Percentiles rank a stretch among this genome's conserved stretches.
These are phyloP conservation scores for Heterohyrax brucei DNA, from an alignment of 2,797 vertebrate species.

Conservation along the genomic window DNA sequence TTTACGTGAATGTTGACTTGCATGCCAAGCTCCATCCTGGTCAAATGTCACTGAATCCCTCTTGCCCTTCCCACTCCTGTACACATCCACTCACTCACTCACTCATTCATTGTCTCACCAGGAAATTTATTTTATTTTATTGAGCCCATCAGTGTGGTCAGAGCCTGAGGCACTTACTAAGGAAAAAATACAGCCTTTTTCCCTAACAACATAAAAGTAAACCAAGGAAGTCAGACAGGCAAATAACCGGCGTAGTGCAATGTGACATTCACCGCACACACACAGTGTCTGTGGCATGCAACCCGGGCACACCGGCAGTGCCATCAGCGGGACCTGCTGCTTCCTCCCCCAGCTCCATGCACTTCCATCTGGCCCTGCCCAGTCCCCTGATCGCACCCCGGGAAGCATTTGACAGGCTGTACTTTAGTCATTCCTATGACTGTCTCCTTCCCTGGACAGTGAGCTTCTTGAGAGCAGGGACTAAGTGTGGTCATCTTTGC, in stretches of 20 bases:
- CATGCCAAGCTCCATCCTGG: background rate
- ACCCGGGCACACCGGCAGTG: rapidly evolving
- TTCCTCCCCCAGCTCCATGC: rapidly evolving
- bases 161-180: background rate
- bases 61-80: rapidly evolving
- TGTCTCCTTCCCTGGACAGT: background rate
- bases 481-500: background rate
- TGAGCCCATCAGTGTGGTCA: no score
- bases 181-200: background rate
- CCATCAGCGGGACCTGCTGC: rapidly evolving
- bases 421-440: background rate
- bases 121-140: background rate
- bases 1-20: background rate
- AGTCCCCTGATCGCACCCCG: rapidly evolving
- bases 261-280: rapidly evolving
- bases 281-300: rapidly evolving
- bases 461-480: conserved; percentile 8
- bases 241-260: background rate
- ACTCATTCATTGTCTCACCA: background rate
- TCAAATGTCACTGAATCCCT: no score
- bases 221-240: background rate
- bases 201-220: background rate
- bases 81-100: background rate
- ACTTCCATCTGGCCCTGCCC: rapidly evolving
- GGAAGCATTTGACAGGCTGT: rapidly evolving